A percentile compares a stretch with the other conserved stretches of the same genome.
These are phyloP conservation scores for Synergus umbraculus DNA, from an alignment of 2,888 invertebrate genomes.

Conservation along the genomic window DNA sequence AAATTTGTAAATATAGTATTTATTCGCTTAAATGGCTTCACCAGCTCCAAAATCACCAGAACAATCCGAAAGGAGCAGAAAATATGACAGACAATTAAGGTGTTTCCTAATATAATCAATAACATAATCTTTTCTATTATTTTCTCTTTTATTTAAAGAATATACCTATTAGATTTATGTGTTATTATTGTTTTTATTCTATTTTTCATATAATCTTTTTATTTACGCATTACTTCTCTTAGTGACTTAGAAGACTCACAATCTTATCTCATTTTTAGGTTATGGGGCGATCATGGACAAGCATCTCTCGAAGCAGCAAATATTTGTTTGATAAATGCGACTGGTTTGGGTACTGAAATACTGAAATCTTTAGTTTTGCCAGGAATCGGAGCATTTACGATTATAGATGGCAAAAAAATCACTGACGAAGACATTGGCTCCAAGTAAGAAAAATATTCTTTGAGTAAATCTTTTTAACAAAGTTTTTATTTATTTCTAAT, in stretches of 20 bases:
- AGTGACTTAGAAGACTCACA: slow-evolving; percentile 8
- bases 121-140: neutral
- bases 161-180: neutral
- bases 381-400: slow-evolving; percentile 94
- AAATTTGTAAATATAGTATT: neutral
- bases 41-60: slow-evolving; percentile 86
- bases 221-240: neutral
- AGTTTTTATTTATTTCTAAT: neutral
- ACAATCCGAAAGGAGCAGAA: slow-evolving; percentile 86
- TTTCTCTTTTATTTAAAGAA: neutral
- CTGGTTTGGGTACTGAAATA: slow-evolving; percentile 95
- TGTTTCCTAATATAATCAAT: slow-evolving; percentile 50
- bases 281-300: slow-evolving; percentile 99
- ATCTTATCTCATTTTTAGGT: slow-evolving; percentile 77
- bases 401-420: slow-evolving; percentile 93
- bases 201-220: neutral
- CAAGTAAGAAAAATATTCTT: slow-evolving; percentile 82
- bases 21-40: slow-evolving; percentile 80
- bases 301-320: slow-evolving; percentile 90
- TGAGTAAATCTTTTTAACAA: neutral
- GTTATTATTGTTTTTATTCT: neutral
- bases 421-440: slow-evolving; percentile 95
- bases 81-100: slow-evolving; percentile 88
- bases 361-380: slow-evolving; percentile 97
- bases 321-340: slow-evolving; percentile 96